These are phyloP conservation scores for Anthoscopus minutus DNA, from an alignment of 2,113 vertebrate species.

Conservation along the genomic window DNA sequence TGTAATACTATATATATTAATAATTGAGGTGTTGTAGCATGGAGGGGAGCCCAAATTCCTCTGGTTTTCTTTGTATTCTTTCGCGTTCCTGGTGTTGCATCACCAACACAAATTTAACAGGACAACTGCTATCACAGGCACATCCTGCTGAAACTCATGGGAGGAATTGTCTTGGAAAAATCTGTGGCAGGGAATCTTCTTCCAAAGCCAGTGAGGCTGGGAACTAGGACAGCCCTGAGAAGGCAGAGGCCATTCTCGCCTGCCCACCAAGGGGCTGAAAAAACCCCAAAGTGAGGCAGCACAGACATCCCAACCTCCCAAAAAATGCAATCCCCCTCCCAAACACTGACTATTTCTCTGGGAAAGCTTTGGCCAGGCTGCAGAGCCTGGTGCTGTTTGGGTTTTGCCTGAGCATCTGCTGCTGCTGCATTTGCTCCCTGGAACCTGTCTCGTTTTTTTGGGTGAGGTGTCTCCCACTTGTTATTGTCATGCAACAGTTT, in stretches of 20 bases:
- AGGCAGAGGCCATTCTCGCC: background rate
- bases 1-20: background rate
- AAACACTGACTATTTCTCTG: background rate
- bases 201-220: background rate
- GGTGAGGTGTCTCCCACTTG: background rate
- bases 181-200: background rate
- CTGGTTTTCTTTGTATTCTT: background rate
- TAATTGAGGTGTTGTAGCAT: background rate
- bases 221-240: background rate
- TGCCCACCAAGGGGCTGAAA: background rate
- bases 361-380: background rate
- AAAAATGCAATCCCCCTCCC: background rate
- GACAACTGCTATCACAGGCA: background rate
- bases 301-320: background rate
- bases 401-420: background rate
- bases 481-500: slow-evolving; percentile 24
- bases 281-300: background rate
- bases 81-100: rapidly evolving
- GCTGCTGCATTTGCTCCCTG: background rate
- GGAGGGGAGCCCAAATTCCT: background rate
- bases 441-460: background rate
- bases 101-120: background rate
- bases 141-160: background rate
- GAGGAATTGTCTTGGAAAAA: background rate
- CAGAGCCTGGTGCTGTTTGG: background rate